phyloP scores from a whole-genome alignment of 2,113 vertebrate genomes.

The Dolichotis patagonum region DNA sequence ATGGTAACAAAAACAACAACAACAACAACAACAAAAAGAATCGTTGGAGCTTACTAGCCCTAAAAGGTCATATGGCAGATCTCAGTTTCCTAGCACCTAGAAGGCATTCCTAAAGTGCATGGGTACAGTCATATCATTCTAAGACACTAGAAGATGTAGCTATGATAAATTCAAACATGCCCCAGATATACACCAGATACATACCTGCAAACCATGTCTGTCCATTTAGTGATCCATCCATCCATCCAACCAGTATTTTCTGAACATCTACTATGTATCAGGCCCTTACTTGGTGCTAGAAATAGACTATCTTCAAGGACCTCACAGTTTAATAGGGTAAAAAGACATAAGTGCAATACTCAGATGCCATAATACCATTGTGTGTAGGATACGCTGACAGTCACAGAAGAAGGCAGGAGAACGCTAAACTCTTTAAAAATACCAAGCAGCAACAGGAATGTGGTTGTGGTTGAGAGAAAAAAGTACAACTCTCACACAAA shows the following conservation, averaged over 20 bases:
- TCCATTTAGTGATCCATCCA: neutral
- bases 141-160: neutral
- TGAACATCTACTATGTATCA: neutral
- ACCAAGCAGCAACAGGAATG: neutral
- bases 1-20: neutral
- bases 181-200: neutral
- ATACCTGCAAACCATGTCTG: neutral
- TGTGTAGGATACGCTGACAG: neutral
- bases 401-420: neutral
- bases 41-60: neutral
- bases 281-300: neutral
- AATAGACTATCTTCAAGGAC: neutral
- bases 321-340: neutral
- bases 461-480: neutral
- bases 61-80: fast-evolving
- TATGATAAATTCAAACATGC: no score
- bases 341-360: neutral
- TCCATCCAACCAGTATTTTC: neutral
- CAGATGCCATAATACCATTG: neutral
- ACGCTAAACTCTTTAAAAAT: neutral
- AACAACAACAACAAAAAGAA: neutral
- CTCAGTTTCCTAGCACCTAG: neutral
- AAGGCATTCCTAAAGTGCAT: neutral
- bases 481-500: neutral
- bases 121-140: neutral